These are phyloP conservation scores for Merodon equestris DNA, from an alignment of 2,888 invertebrate species.

Conservation along the genomic window DNA sequence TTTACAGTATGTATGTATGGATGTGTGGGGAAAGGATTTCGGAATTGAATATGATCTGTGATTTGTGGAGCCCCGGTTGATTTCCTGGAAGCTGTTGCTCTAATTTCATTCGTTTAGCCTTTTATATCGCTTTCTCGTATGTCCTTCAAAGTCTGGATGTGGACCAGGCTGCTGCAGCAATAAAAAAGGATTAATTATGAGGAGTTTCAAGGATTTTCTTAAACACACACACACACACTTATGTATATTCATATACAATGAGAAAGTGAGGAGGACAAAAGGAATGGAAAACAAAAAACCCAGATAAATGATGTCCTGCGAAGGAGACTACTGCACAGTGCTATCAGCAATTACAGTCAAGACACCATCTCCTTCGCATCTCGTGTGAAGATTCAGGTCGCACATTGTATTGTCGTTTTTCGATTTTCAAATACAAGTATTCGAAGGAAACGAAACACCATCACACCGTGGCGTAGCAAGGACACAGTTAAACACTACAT, in stretches of 20 bases:
- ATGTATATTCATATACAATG: background rate
- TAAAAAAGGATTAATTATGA: conserved; percentile 45
- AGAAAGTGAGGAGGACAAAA: background rate
- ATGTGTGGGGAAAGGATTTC: background rate
- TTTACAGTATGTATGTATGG: background rate
- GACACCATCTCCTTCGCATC: conserved; percentile 7
- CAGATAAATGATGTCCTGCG: conserved; percentile 3
- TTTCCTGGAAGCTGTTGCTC: conserved; percentile 53
- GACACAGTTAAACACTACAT: conserved; percentile 21
- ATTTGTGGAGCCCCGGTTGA: conserved; percentile 1
- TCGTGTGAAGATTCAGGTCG: conserved; percentile 43
- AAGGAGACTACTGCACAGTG: too few species aligned
- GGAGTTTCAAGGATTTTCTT: conserved; percentile 43
- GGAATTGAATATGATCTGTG: background rate
- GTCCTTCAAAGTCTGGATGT: too few species aligned
- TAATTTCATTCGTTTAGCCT: conserved; percentile 1
- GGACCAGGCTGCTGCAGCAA: too few species aligned
- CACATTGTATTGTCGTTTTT: conserved; percentile 52
- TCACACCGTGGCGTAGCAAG: conserved; percentile 11
- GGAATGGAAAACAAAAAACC: background rate
- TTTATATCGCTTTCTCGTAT: background rate
- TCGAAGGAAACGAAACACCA: too few species aligned
- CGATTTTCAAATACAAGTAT: too few species aligned
- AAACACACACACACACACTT: background rate
- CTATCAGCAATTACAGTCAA: conserved; percentile 53